These are phyloP conservation scores for Eupsilia transversa DNA, from an alignment of 2,888 invertebrate species.

Conservation along the genomic window DNA sequence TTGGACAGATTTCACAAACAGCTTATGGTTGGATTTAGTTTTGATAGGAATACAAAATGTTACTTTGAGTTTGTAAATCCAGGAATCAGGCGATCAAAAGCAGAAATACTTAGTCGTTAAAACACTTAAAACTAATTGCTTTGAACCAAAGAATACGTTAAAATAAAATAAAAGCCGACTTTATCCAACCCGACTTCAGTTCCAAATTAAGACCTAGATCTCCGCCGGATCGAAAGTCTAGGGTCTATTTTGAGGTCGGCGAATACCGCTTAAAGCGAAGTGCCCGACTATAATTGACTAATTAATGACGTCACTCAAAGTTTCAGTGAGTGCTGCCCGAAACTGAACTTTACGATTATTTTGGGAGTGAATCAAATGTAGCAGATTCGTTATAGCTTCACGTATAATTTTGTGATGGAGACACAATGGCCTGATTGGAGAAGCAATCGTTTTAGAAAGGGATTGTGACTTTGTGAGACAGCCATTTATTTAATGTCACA, in stretches of 20 bases:
- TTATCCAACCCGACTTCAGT: conserved; percentile 22
- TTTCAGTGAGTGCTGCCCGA: conserved; percentile 44
- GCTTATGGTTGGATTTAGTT: neutral
- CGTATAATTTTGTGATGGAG: conserved; percentile 26
- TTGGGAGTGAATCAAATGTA: conserved; percentile 32
- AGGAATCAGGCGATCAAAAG: neutral
- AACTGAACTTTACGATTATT: conserved; percentile 38
- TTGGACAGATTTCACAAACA: neutral
- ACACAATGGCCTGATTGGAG: conserved; percentile 16
- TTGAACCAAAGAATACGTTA: conserved; percentile 10
- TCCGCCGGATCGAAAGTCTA: conserved; percentile 53
- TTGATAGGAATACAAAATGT: neutral
- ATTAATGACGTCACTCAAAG: conserved; percentile 58
- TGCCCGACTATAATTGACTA: conserved; percentile 52
- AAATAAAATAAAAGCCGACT: conserved; percentile 20
- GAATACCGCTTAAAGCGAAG: conserved; percentile 40
- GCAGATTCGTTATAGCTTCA: conserved; percentile 28
- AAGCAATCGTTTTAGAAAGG: conserved; percentile 36
- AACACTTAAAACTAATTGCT: conserved; percentile 26
- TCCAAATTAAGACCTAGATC: conserved; percentile 44
- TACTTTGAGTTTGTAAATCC: neutral
- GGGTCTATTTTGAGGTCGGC: conserved; percentile 53
- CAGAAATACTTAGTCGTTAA: neutral
- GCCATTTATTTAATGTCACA: conserved; percentile 31
- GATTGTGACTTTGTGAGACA: conserved; percentile 16